phyloP scores from a whole-genome alignment of 2,888 invertebrate species.

The Crossocerus cetratus region DNA sequence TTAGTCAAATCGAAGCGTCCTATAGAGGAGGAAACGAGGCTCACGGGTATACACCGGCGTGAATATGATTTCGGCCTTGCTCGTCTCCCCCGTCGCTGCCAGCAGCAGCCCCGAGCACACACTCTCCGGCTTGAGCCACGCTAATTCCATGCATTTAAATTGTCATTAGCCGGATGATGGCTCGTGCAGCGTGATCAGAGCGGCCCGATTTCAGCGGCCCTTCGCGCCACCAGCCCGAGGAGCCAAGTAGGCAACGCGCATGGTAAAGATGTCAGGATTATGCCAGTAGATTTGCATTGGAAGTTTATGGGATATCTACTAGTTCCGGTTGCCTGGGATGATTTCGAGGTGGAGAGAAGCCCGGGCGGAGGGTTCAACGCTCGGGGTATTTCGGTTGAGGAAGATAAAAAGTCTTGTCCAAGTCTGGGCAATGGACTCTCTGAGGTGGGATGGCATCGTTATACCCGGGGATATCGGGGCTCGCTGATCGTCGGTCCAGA shows the following conservation, averaged over 20 bases:
- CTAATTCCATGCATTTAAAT: conserved; percentile 66
- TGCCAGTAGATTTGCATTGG: too few species aligned
- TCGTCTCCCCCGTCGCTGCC: conserved; percentile 14
- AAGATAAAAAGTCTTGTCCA: background rate
- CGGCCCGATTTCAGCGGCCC: background rate
- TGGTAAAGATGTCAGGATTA: too few species aligned
- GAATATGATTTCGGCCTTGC: conserved; percentile 54
- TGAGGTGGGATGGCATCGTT: conserved; percentile 33
- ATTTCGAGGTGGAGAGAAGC: too few species aligned
- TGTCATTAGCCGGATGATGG: conserved; percentile 54
- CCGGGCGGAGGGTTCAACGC: too few species aligned
- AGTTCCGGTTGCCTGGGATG: too few species aligned
- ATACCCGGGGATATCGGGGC: conserved; percentile 33
- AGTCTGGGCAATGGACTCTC: background rate
- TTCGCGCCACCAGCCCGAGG: background rate
- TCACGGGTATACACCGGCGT: conserved; percentile 14
- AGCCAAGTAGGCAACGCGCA: conserved; percentile 4
- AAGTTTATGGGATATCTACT: too few species aligned
- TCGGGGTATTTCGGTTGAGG: too few species aligned
- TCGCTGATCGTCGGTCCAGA: conserved; percentile 36
- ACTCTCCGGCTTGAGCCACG: conserved; percentile 43
- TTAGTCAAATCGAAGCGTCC: conserved; percentile 56
- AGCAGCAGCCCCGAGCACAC: background rate
- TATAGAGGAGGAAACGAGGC: conserved; percentile 55
- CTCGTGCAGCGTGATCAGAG: conserved; percentile 12